Evolutionary conservation across 2,888 invertebrate genomes (phyloP).

Genomic region (Parnassius smintheus): DNA sequence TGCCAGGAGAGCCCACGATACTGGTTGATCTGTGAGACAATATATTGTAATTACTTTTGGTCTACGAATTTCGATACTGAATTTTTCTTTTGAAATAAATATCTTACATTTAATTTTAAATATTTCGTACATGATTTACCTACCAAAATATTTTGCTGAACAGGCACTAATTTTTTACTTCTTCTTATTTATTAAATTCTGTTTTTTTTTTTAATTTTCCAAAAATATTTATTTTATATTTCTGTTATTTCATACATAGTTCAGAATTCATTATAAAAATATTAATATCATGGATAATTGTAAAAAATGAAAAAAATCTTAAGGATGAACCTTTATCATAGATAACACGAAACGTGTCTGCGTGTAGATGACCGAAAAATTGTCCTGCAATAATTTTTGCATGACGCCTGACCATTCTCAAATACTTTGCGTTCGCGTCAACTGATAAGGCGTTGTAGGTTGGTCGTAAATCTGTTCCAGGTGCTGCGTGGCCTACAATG

Average conservation of each 20-base stretch:
- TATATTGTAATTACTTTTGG: background rate
- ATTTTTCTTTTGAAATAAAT: background rate
- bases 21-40: slow-evolving; percentile 85
- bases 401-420: slow-evolving; percentile 87
- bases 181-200: too few relatives aligned
- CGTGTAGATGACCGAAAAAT: slow-evolving; percentile 95
- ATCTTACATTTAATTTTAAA: background rate
- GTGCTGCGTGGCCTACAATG: slow-evolving; percentile 94
- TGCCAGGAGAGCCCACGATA: slow-evolving; percentile 93
- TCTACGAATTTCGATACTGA: background rate
- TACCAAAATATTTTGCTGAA: too few relatives aligned
- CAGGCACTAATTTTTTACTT: too few relatives aligned
- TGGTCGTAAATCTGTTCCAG: slow-evolving; percentile 91
- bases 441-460: slow-evolving; percentile 86
- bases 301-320: background rate
- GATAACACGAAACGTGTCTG: slow-evolving; percentile 93
- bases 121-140: background rate
- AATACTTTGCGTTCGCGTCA: slow-evolving; percentile 88
- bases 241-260: too few relatives aligned
- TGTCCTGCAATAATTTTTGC: slow-evolving; percentile 93
- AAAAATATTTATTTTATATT: too few relatives aligned
- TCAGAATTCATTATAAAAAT: background rate
- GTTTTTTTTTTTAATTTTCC: too few relatives aligned
- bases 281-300: background rate
- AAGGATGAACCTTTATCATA: slow-evolving; percentile 85